Percentiles rank a stretch among this genome's conserved stretches.
Conservation (phyloP, 2,113 vertebrate species). For the Oncorhynchus gorbuscha region DNA sequence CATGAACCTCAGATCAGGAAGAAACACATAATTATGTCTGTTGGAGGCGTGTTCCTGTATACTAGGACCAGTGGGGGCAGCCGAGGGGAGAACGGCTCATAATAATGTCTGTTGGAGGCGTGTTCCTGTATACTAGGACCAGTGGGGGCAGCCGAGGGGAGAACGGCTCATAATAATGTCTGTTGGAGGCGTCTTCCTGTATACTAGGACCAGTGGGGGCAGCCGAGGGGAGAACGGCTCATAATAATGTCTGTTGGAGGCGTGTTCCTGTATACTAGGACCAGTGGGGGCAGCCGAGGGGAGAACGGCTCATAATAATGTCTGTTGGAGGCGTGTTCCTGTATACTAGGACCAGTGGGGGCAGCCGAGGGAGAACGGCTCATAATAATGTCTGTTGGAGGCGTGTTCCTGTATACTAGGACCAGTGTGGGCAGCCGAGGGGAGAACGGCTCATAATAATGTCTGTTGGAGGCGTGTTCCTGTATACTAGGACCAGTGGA, state of each 20-base stretch:
- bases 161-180: too few relatives aligned
- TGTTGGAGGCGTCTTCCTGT: constrained; percentile 12
- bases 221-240: too few relatives aligned
- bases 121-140: constrained; percentile 20
- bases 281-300: too few relatives aligned
- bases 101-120: not conserved
- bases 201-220: constrained; percentile 3
- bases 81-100: too few relatives aligned
- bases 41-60: constrained; percentile 22
- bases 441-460: too few relatives aligned
- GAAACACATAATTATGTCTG: constrained; percentile 47
- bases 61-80: not conserved
- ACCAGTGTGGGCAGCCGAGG: too few relatives aligned
- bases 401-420: constrained; percentile 23
- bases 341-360: constrained; percentile 18
- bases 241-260: not conserved
- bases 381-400: not conserved
- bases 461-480: not conserved
- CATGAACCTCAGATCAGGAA: constrained; percentile 26
- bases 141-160: too few relatives aligned
- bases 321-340: not conserved
- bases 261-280: constrained; percentile 21
- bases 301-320: too few relatives aligned
- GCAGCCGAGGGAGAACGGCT: too few relatives aligned
- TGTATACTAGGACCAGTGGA: constrained; percentile 20